A percentile compares a stretch with the other conserved stretches of the same genome.
Evolutionary conservation across 2,888 invertebrate genomes (phyloP).

Genomic region (Heteromyza rotundicornis): DNA sequence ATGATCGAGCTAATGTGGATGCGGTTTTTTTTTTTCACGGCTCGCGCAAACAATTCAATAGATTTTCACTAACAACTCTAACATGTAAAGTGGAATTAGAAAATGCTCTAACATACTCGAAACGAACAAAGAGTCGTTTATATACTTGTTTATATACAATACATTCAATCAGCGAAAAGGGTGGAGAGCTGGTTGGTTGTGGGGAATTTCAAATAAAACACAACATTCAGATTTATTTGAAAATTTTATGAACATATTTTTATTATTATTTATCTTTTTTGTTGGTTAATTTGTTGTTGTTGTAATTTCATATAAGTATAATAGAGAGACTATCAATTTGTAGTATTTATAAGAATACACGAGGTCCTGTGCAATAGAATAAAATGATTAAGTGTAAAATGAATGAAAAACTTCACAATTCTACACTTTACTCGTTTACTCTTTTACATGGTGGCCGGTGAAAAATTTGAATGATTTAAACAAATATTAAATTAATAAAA

Average conservation of each 20-base stretch:
- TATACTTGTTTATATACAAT: not conserved
- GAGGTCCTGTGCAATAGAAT: not conserved
- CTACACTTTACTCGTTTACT: too few relatives aligned
- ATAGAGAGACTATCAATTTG: too few relatives aligned
- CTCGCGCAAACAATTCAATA: not conserved
- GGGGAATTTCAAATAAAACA: conserved; percentile 19
- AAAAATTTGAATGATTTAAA: too few relatives aligned
- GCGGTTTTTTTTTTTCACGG: too few relatives aligned
- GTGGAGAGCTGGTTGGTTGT: too few relatives aligned
- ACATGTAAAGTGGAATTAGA: not conserved
- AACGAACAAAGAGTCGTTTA: too few relatives aligned
- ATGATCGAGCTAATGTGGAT: too few relatives aligned
- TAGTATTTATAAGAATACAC: too few relatives aligned
- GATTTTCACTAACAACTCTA: not conserved
- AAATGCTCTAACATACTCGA: not conserved
- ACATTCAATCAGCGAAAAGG: not conserved
- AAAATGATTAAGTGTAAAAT: not conserved
- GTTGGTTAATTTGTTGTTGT: conserved; percentile 3
- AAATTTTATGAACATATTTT: conserved; percentile 15
- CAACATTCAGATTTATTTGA: conserved; percentile 17
- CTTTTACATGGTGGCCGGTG: too few relatives aligned
- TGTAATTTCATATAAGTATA: too few relatives aligned
- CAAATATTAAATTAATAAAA: too few relatives aligned
- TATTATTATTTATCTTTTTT: conserved; percentile 5
- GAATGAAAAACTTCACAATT: too few relatives aligned